Evolutionary conservation across 1,140 invertebrate genomes (phyloP), one percentile per base, ranked within the genome.

Genomic region (Heliconius hermathena): DNA sequence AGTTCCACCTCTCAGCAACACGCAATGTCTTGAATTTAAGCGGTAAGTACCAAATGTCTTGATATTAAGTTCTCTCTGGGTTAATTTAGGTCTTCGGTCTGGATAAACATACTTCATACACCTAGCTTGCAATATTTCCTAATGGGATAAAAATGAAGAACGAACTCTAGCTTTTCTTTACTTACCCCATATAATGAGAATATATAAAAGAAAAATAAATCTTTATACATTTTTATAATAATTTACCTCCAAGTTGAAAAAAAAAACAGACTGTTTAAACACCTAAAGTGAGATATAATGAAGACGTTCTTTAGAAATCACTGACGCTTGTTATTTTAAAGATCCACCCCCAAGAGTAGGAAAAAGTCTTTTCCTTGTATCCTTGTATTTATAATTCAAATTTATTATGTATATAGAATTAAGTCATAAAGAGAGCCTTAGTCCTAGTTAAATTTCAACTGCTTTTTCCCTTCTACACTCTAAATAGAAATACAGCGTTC

Each of bases 261-360:
- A 66, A 66, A 66, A 66, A 66, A n/a, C 11, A 4, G 8, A 26
- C 60, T 57, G 54, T 57, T 57, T 66, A 66, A 66, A 66, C 60
- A 66, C 60, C 26, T 66, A 66, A 66, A 66, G 60, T 66, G 60
- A 66, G 26, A 66, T 66, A 66, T 66, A 66, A 66, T 66, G 60
- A 66, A 66, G 60, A 29, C 26, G 60, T 66, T 66, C 60, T 66
- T 66, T 66, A 66, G 60, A 66, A 66, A 29, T 66, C 60, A 16
- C 60, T 66, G 22, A 66, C 60, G 60, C 60, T 66, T 66, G 60
- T 22, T 29, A 66, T 66, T 66, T 66, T 66, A 66, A 66, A 66
- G 60, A 66, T 66, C 60, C 60, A 66, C 60, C 60, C 60, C 60
- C 26, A 16, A 66, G 60, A 16, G 60, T 66, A 66, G 16, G 60